A percentile compares a stretch with the other conserved stretches of the same genome.
These are phyloP conservation scores for Lydus trimaculatus DNA, from an alignment of 2,888 invertebrate species.

Conservation along the genomic window DNA sequence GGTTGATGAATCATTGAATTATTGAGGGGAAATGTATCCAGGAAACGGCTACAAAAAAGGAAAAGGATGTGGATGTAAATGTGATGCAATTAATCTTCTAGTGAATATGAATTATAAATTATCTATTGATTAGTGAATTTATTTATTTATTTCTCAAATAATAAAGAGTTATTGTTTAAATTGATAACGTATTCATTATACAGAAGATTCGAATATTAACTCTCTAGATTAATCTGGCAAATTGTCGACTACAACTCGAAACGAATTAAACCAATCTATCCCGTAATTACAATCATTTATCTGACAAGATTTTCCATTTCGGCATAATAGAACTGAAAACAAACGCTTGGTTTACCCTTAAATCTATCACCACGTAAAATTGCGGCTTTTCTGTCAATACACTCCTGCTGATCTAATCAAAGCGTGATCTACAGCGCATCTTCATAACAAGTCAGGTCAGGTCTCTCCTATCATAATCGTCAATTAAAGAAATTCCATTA, in stretches of 20 bases:
- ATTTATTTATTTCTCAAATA: not conserved
- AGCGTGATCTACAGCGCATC: too few relatives aligned
- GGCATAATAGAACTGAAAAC: too few relatives aligned
- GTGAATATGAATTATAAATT: conserved; percentile 3
- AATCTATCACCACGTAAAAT: too few relatives aligned
- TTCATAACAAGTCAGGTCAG: too few relatives aligned
- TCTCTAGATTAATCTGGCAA: not conserved
- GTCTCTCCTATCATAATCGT: too few relatives aligned
- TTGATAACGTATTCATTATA: not conserved
- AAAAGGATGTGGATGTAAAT: conserved; percentile 6
- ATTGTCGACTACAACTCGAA: too few relatives aligned
- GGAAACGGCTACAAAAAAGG: conserved; percentile 6
- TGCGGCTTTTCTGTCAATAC: too few relatives aligned
- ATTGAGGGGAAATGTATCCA: not conserved
- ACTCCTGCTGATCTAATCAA: too few relatives aligned
- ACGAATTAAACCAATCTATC: not conserved
- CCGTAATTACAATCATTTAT: not conserved
- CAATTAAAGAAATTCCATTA: too few relatives aligned
- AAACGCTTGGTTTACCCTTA: too few relatives aligned
- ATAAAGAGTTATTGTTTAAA: not conserved
- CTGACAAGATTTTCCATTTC: not conserved
- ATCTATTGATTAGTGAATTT: not conserved
- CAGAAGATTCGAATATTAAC: not conserved
- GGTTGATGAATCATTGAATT: conserved; percentile 6
- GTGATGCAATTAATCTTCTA: conserved; percentile 3